Evolutionary conservation across 2,113 vertebrate species (phyloP), one percentile per base, ranked within the genome.

Genomic region (Brachypodius melanocephalos): DNA sequence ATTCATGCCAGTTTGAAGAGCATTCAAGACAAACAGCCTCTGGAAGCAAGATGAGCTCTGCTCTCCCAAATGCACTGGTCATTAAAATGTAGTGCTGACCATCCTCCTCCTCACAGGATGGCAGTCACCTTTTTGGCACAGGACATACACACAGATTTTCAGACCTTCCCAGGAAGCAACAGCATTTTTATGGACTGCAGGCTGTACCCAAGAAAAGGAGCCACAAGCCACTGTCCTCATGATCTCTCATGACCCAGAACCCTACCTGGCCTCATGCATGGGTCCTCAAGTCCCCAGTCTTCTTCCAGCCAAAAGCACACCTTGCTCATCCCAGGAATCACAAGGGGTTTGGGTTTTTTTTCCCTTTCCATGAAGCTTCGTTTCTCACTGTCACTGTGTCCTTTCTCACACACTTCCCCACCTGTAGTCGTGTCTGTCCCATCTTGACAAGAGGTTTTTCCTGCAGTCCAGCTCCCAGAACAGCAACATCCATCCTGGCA

Each of bases 41-140:
- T 54, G 22, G 48, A 85, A 29, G 46, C 38, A 58, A 52, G 45
- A 22, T 22, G 29, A 34, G n/a, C 24, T 24, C 31, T 0, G 1
- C 34, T 46, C 34, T 75, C 58, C 4, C 2, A 75, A 67, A 54
- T 0, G 0, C 16, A 24, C 45, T 2, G 1, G 12, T 72, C 59
- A 62, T 48, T 57, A 52, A 73, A 80, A 32, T 14, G 14, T n/a
- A n/a, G 26, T 20, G n/a, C 43, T 63, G 46, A 20, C 29, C 54
- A 32, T 55, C 48, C 63, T 83, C 24, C 61, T 83, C 54, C 54
- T 86, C 84, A 10, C 18, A 22, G 54, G 32, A 46, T 31, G 52
- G 40, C 61, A 49, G 13, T 10, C 3, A 8, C 19, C 80, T 61
- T 48, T 72, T 34, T 63, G 71, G 49, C n/a, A 48, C 9, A 24